Conservation (phyloP, 2,888 invertebrate genomes). For the Eupithecia exiguata region DNA sequence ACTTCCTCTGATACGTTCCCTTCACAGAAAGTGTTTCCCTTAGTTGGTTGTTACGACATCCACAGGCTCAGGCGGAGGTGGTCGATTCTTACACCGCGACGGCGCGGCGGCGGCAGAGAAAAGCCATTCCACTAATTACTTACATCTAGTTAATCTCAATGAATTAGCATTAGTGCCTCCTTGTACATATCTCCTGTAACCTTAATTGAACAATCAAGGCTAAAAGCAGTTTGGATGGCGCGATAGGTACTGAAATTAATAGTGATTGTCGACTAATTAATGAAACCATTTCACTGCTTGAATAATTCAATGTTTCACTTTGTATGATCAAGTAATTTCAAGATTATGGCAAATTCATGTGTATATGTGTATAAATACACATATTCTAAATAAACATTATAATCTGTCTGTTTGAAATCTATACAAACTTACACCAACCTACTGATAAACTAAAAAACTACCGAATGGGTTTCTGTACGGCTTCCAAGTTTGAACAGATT, state of each 20-base stretch:
- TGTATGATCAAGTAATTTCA: neutral
- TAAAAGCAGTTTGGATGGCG: conserved; percentile 7
- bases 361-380: neutral
- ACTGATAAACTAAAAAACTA: neutral
- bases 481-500: neutral
- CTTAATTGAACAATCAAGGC: conserved; percentile 12
- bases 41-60: neutral
- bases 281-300: conserved; percentile 9
- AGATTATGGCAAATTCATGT: neutral
- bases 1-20: too few relatives aligned
- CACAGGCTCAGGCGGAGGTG: neutral
- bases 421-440: too few relatives aligned
- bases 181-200: conserved; percentile 1
- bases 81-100: neutral
- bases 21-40: too few relatives aligned
- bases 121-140: neutral
- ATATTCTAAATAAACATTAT: neutral
- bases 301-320: conserved; percentile 7
- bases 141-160: neutral
- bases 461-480: neutral
- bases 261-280: conserved; percentile 8
- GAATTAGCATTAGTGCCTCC: neutral
- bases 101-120: neutral
- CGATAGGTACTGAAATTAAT: conserved; percentile 10
- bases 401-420: neutral